Conservation (phyloP, 2,888 invertebrate species). For the Calliopum simillimum region DNA sequence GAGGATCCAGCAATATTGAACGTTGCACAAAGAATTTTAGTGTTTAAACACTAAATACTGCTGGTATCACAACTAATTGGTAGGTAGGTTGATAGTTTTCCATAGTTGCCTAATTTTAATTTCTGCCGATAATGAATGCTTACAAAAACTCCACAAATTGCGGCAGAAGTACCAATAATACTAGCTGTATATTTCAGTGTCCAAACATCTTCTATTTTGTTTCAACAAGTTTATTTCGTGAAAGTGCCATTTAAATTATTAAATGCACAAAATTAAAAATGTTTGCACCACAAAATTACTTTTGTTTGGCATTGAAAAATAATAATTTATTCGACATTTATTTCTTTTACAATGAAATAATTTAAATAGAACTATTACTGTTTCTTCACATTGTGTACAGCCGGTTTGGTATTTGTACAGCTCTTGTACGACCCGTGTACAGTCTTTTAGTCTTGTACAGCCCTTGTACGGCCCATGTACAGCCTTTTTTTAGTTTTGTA, state of each 20-base stretch:
- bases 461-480: too few species aligned
- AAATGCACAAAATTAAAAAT: too few species aligned
- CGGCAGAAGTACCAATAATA: slow-evolving; percentile 70
- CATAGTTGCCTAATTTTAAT: slow-evolving; percentile 72
- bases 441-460: too few species aligned
- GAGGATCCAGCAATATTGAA: slow-evolving; percentile 71
- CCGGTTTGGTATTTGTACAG: too few species aligned
- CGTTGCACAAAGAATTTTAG: slow-evolving; percentile 73
- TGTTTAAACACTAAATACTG: slow-evolving; percentile 69
- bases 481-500: too few species aligned
- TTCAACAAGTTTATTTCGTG: slow-evolving; percentile 64
- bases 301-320: too few species aligned
- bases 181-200: slow-evolving; percentile 69
- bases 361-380: too few species aligned
- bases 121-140: slow-evolving; percentile 74
- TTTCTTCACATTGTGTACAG: too few species aligned
- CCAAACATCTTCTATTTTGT: slow-evolving; percentile 71
- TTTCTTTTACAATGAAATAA: too few species aligned
- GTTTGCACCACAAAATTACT: too few species aligned
- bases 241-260: slow-evolving; percentile 71
- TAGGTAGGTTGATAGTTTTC: slow-evolving; percentile 72
- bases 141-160: slow-evolving; percentile 71
- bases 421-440: too few species aligned
- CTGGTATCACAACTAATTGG: slow-evolving; percentile 74
- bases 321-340: too few species aligned